Base-by-base conservation (phyloP, 2,113 vertebrate species). In the Excalfactoria chinensis region DNA sequence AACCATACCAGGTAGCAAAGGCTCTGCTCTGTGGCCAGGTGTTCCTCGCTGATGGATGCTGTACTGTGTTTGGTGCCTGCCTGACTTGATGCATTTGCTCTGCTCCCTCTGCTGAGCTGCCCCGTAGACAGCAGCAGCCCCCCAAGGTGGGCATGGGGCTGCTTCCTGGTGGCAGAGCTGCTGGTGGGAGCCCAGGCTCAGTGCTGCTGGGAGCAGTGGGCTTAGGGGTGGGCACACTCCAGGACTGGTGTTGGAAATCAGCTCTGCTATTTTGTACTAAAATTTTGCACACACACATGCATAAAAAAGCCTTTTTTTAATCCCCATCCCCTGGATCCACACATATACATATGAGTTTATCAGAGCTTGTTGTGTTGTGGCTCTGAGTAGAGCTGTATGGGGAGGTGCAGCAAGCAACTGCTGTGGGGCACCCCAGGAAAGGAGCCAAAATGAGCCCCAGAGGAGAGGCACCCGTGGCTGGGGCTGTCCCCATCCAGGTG, bases 351-450 rank as follows among this genome's bases (percentile, higher is more conserved):
- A 0, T 30, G 9, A 22, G 21, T 4, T 90, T 37, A 14, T n/a
- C 34, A 69, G 32, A n/a, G 18, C 51, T 20, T 0, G 0, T 9
- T 13, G 53, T 82, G 70, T 60, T 25, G 6, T 53, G 10, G 51
- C 70, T 74, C 0, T 0, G 43, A 37, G 60, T 3, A 4, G 0
- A 2, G 9, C 70, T 82, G 44, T 11, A n/a, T 1, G 2, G 9
- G 60, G 20, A 34, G 37, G 53, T 69, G 63, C 3, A 6, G 9
- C 2, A 55, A 51, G 43, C 12, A 9, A 10, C 22, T 0, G 0
- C 7, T 2, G 4, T 5, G 18, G 62, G 88, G 63, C 32, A 72
- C 22, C 21, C 59, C 13, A 23, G 59, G 59, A 35, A 62, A 16
- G 23, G 22, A 26, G 59, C 59, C 34, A 17, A 26, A 37, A 17